phyloP scores from a whole-genome alignment of 1,140 invertebrate species.

The Portunus trituberculatus region DNA sequence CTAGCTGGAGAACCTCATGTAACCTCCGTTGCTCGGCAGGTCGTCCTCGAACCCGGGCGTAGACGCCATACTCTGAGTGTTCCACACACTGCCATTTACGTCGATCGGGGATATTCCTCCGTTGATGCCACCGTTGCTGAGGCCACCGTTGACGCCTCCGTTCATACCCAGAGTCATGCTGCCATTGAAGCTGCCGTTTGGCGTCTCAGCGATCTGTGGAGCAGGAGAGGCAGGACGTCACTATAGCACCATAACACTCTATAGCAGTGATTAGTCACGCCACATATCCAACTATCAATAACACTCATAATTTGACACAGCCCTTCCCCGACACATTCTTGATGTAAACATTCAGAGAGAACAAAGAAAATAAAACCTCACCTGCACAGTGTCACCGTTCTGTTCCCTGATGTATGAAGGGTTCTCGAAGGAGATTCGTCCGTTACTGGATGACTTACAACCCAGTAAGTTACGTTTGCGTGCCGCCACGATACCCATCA shows the following conservation, averaged over 20 bases:
- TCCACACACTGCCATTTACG: constrained; percentile 64
- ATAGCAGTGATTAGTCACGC: too few relatives aligned
- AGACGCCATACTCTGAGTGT: constrained; percentile 55
- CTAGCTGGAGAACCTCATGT: constrained; percentile 67
- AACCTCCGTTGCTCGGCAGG: constrained; percentile 69
- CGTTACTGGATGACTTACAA: constrained; percentile 82
- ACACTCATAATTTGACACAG: too few relatives aligned
- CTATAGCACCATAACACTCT: not conserved
- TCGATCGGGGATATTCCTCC: constrained; percentile 58
- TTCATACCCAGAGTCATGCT: constrained; percentile 38
- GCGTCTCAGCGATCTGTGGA: constrained; percentile 66
- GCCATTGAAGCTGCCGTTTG: constrained; percentile 58
- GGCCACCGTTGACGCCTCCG: constrained; percentile 34
- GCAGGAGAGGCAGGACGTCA: not conserved
- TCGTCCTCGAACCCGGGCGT: constrained; percentile 68
- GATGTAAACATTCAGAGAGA: not conserved
- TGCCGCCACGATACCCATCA: constrained; percentile 85
- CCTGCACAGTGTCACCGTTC: constrained; percentile 78
- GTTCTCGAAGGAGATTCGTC: constrained; percentile 91
- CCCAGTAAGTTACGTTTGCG: constrained; percentile 84
- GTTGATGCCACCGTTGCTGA: constrained; percentile 28
- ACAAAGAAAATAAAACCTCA: constrained; percentile 39
- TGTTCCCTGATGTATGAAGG: constrained; percentile 88
- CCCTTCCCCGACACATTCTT: not conserved
- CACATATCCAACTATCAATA: too few relatives aligned